Base-by-base conservation (phyloP, 2,113 vertebrate species). In the Bubo bubo region DNA sequence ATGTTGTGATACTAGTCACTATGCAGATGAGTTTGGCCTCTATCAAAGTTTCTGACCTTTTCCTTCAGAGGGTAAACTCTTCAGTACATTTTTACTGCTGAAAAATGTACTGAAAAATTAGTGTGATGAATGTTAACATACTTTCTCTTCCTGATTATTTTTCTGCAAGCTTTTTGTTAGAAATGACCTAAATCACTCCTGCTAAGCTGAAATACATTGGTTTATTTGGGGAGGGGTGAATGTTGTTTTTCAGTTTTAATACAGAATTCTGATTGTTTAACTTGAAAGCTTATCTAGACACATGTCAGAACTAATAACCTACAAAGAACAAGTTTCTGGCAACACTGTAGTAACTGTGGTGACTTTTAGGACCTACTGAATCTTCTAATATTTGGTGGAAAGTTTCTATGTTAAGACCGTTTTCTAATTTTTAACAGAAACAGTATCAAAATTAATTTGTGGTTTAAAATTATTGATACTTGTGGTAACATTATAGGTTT, bases 241-340 rank as follows among this genome's bases (percentile, higher is more conserved):
- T 47, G 45, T 73, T 92, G 15, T 91, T 90, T 70, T 71, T 93
- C 37, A 79, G 37, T 79, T 86, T 86, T 86, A 79, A 55, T 82
- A 71, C 39, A 67, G 34, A 86, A 83, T 92, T 94, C 41, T 81
- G 88, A 28, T 67, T 88, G 72, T 90, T 92, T 92, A 86, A 62
- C 64, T 81, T 80, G 76, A 91, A 95, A 88, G 72, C 30, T 84
- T 93, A 71, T 52, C 70, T 89, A 39, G 76, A 53, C 49, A 71
- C 56, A 68, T 93, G 84, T 85, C 84, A 79, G 79, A 88, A 72
- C 30, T 84, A 91, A 60, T 87, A 94, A 91, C 24, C 71, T 88
- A 47, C 18, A 37, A 34, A 89, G 23, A 89, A 12, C 32, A 92
- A n/a, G 34, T 91, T 95, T 93, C 70, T 85, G 68, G 62, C 47